Conservation (phyloP, 2,888 invertebrate genomes). For the Agriotes lineatus region DNA sequence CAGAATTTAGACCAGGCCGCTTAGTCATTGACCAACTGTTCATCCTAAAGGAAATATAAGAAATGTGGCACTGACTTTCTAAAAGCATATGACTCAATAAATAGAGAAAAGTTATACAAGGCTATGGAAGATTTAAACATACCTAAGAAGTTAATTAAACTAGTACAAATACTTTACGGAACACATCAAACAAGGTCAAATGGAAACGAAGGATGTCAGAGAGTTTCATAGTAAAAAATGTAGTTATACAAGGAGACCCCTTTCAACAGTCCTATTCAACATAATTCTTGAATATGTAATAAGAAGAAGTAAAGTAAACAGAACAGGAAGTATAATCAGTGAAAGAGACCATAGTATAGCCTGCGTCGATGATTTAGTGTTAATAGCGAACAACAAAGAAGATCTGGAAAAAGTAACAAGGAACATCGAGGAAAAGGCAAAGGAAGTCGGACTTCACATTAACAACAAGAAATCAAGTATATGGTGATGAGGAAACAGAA, state of each 20-base stretch:
- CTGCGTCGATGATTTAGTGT: not conserved
- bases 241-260: too few species aligned
- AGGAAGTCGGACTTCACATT: too few species aligned
- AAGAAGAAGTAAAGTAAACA: constrained; percentile 1
- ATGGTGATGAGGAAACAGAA: too few species aligned
- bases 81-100: not conserved
- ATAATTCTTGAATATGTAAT: constrained; percentile 2
- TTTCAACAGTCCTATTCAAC: not conserved
- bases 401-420: not conserved
- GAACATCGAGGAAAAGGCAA: not conserved
- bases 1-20: not conserved
- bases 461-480: too few species aligned
- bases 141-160: not conserved
- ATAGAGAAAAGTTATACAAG: not conserved
- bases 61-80: too few species aligned
- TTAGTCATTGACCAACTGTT: not conserved
- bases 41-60: not conserved
- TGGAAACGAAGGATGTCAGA: not conserved
- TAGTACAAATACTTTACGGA: not conserved
- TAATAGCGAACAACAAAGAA: not conserved
- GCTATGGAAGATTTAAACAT: not conserved
- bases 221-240: not conserved
- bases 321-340: not conserved
- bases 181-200: not conserved
- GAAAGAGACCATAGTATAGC: not conserved